phyloP scores from a whole-genome alignment of 2,797 vertebrate species.

The Nasua narica region DNA sequence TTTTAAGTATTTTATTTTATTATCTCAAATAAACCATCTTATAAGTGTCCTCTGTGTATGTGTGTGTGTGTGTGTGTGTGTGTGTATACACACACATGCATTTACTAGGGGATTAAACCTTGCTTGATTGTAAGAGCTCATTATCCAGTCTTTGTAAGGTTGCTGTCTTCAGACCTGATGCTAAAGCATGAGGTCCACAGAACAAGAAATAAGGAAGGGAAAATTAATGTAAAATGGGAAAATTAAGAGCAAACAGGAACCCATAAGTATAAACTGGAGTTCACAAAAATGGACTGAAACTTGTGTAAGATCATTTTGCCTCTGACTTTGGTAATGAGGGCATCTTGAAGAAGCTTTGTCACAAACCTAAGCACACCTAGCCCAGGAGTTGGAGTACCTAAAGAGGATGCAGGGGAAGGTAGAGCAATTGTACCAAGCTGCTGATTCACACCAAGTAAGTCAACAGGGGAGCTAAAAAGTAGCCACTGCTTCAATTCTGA shows the following conservation, averaged over 20 bases:
- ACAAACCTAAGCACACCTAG: neutral
- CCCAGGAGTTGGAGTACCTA: neutral
- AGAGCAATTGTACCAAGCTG: neutral
- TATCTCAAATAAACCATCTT: neutral
- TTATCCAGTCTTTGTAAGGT: neutral
- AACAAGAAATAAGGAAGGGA: neutral
- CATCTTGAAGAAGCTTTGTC: neutral
- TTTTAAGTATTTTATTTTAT: neutral
- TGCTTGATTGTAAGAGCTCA: neutral
- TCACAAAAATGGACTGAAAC: neutral
- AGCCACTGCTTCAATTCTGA: neutral
- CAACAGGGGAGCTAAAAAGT: neutral
- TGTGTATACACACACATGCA: neutral
- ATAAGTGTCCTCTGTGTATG: neutral
- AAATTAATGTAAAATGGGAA: neutral
- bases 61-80: neutral
- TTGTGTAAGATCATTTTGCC: neutral
- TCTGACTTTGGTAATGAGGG: neutral
- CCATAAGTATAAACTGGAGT: neutral
- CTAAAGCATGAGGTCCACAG: neutral
- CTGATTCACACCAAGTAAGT: neutral
- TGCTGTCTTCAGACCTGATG: neutral
- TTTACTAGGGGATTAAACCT: neutral
- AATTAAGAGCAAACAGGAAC: neutral
- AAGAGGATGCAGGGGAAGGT: neutral